Percentiles rank a stretch among this genome's conserved stretches.
phyloP scores from a whole-genome alignment of 1,140 invertebrate genomes.

The Caligus rogercresseyi region DNA sequence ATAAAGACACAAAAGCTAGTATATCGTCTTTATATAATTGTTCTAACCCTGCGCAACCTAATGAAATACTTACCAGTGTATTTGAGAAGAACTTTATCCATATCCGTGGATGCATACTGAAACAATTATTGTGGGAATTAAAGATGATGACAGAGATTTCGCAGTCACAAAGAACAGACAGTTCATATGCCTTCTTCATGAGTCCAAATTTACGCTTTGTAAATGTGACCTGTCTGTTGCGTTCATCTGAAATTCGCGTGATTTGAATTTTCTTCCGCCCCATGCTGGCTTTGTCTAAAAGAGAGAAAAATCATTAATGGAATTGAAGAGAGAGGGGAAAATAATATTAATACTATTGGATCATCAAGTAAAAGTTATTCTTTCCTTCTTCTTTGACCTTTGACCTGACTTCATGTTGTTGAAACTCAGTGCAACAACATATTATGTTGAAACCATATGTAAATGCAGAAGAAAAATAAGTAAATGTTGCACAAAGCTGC shows the following conservation, averaged over 20 bases:
- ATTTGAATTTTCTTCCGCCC: slow-evolving; percentile 20
- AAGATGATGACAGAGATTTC: slow-evolving; percentile 99
- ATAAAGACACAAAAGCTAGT: too few relatives aligned
- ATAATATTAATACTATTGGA: too few relatives aligned
- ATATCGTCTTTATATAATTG: too few relatives aligned
- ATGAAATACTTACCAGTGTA: slow-evolving; percentile 51
- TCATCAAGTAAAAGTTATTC: too few relatives aligned
- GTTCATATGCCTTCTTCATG: slow-evolving; percentile 99
- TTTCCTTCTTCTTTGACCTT: neutral
- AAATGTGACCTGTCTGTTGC: slow-evolving; percentile 76
- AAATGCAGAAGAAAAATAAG: too few relatives aligned
- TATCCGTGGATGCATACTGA: slow-evolving; percentile 97
- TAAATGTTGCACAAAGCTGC: too few relatives aligned
- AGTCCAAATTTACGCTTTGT: slow-evolving; percentile 99
- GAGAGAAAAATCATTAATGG: too few relatives aligned
- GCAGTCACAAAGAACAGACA: slow-evolving; percentile 96
- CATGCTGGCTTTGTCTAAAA: slow-evolving; percentile 2
- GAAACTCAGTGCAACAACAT: too few relatives aligned
- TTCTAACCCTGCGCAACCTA: too few relatives aligned
- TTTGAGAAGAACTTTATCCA: slow-evolving; percentile 98
- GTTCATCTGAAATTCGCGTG: slow-evolving; percentile 16
- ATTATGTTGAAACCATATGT: too few relatives aligned
- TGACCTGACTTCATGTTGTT: too few relatives aligned
- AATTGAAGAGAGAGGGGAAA: neutral
- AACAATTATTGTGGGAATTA: slow-evolving; percentile 98